Conservation (phyloP, 2,113 vertebrate genomes). For the Hippocampus abdominalis region DNA sequence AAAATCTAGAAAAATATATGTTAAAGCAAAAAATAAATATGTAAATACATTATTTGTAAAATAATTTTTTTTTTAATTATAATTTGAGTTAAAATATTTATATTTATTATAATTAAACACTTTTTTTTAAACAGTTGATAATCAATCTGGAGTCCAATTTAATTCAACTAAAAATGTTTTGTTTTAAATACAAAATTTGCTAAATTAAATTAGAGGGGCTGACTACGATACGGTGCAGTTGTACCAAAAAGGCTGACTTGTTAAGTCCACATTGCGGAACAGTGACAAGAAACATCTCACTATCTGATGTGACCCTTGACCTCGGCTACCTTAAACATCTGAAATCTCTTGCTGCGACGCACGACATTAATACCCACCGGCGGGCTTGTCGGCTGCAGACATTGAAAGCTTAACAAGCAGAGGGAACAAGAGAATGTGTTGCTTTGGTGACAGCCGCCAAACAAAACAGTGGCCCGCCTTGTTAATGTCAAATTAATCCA, state of each 20-base stretch:
- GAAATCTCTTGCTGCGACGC: not conserved
- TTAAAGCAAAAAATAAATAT: too few relatives aligned
- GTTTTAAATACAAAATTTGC: too few relatives aligned
- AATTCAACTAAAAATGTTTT: too few relatives aligned
- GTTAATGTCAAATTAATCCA: slow-evolving; percentile 65
- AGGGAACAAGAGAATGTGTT: slow-evolving; percentile 43
- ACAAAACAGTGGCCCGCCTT: slow-evolving; percentile 61
- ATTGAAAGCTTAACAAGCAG: slow-evolving; percentile 29
- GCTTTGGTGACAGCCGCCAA: slow-evolving; percentile 65
- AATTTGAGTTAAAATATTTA: too few relatives aligned
- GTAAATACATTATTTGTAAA: too few relatives aligned
- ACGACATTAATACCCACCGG: not conserved
- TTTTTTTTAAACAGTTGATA: too few relatives aligned
- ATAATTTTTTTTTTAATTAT: too few relatives aligned
- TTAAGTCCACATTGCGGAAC: not conserved
- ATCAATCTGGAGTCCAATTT: too few relatives aligned
- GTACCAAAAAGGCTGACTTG: not conserved
- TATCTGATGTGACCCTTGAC: not conserved
- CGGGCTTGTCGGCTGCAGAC: not conserved
- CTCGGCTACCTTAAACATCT: not conserved
- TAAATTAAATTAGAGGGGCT: too few relatives aligned
- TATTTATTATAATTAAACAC: too few relatives aligned
- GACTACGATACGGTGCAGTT: too few relatives aligned
- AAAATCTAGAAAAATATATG: too few relatives aligned
- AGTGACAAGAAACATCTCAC: not conserved